phyloP scores from a whole-genome alignment of 1,140 invertebrate genomes.

The Helicoverpa zea region DNA sequence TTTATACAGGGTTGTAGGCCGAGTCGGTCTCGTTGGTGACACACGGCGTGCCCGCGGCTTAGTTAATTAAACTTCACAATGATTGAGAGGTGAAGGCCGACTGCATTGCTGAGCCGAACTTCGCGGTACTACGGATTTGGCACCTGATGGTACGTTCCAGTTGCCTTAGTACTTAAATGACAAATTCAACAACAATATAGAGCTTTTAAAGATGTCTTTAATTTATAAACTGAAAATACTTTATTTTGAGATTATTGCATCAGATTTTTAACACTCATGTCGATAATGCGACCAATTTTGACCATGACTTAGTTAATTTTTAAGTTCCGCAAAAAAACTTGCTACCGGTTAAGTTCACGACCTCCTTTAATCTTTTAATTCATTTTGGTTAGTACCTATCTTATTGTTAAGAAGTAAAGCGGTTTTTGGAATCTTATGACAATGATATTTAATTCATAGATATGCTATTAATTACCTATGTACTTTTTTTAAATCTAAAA shows the following conservation, averaged over 20 bases:
- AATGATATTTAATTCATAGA: too few species aligned
- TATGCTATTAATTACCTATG: too few species aligned
- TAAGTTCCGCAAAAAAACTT: neutral
- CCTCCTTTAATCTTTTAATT: neutral
- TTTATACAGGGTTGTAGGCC: constrained; percentile 66
- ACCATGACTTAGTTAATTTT: neutral
- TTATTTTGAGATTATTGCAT: neutral
- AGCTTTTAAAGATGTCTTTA: too few species aligned
- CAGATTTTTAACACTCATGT: neutral
- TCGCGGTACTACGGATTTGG: neutral
- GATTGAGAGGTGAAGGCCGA: constrained; percentile 66
- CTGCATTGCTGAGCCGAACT: constrained; percentile 17
- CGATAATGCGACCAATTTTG: neutral
- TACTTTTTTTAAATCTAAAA: too few species aligned
- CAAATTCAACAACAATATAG: too few species aligned
- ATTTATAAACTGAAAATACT: too few species aligned
- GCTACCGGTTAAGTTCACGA: neutral
- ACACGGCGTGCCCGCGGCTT: constrained; percentile 51
- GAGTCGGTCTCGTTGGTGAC: constrained; percentile 58
- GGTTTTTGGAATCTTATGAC: too few species aligned
- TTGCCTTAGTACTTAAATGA: too few species aligned
- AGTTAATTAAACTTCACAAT: constrained; percentile 60
- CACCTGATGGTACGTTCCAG: neutral
- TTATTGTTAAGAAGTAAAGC: neutral
- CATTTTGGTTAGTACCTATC: too few species aligned